Evolutionary conservation across 2,888 invertebrate species (phyloP).

Genomic region (Ormyrus nitidulus): DNA sequence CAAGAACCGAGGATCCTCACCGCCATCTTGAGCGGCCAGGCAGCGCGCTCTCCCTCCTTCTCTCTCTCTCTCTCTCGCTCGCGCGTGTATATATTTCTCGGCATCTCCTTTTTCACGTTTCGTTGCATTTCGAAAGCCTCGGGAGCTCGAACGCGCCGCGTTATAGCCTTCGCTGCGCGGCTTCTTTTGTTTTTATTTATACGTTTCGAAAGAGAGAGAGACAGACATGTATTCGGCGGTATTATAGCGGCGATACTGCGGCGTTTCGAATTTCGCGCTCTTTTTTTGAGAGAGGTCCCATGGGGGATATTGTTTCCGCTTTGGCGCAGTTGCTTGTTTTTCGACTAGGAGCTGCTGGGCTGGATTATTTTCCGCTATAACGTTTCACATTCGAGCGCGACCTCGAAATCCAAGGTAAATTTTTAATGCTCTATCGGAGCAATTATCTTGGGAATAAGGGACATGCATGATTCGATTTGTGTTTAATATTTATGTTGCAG

Average conservation of each 20-base stretch:
- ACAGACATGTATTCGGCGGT: too few species aligned
- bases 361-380: too few species aligned
- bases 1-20: conserved; percentile 35
- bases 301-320: too few species aligned
- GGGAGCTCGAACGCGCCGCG: conserved; percentile 5
- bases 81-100: conserved; percentile 14
- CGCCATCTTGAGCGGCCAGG: conserved; percentile 46
- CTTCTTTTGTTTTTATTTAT: conserved; percentile 20
- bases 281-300: conserved; percentile 6
- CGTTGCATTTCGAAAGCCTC: conserved; percentile 50
- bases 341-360: too few species aligned
- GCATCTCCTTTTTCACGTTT: conserved; percentile 45
- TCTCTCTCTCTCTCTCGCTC: not conserved
- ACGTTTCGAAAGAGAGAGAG: conserved; percentile 26
- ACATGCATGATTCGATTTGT: too few species aligned
- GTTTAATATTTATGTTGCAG: too few species aligned
- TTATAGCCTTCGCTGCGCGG: conserved; percentile 11
- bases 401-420: too few species aligned
- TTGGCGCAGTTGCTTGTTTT: too few species aligned
- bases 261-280: conserved; percentile 31
- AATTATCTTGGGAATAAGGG: too few species aligned
- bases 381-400: too few species aligned
- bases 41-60: conserved; percentile 1
- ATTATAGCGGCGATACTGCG: not conserved
- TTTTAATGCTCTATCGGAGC: too few species aligned